Evolutionary conservation across 2,888 invertebrate genomes (phyloP).

Genomic region (Conus canariensis): DNA sequence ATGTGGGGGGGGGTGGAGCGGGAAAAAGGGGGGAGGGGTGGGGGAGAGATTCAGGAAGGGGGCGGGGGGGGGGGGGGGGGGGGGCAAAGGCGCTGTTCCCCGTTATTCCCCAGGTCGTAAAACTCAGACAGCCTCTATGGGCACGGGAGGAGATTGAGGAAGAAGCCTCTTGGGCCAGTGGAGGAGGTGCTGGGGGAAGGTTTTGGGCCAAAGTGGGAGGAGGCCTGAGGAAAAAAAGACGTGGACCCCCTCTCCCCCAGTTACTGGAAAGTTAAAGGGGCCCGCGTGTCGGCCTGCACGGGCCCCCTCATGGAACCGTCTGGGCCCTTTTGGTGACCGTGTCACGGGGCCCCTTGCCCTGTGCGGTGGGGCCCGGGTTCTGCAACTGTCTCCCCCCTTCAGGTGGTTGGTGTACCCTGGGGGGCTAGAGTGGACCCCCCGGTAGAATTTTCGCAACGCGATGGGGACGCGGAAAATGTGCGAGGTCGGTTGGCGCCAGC

Average conservation of each 20-base stretch:
- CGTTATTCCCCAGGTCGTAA: slow-evolving; percentile 40
- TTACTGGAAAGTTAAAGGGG: too few relatives aligned
- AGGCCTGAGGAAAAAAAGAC: too few relatives aligned
- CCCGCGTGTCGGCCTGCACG: slow-evolving; percentile 51
- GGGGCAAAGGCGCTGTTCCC: not conserved
- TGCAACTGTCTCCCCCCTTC: slow-evolving; percentile 47
- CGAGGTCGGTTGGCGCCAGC: not conserved
- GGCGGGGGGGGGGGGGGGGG: too few relatives aligned
- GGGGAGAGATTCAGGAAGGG: too few relatives aligned
- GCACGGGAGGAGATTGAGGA: too few relatives aligned
- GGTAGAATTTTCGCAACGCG: slow-evolving; percentile 36
- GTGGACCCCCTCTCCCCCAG: too few relatives aligned
- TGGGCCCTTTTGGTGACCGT: slow-evolving; percentile 50
- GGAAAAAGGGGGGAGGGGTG: too few relatives aligned
- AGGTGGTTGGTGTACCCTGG: slow-evolving; percentile 54
- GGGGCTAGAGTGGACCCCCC: slow-evolving; percentile 32
- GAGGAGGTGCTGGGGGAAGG: too few relatives aligned
- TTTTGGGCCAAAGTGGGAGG: too few relatives aligned
- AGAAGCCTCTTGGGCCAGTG: too few relatives aligned
- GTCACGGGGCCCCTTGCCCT: slow-evolving; percentile 51
- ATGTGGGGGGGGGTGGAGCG: too few relatives aligned
- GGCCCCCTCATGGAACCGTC: slow-evolving; percentile 54
- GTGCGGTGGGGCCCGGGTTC: slow-evolving; percentile 53
- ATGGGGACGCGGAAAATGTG: not conserved
- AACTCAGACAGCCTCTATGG: too few relatives aligned